Evolutionary conservation across 2,113 vertebrate species (phyloP), one percentile per base, ranked within the genome.

Genomic region (Protomyctophum bolini): DNA sequence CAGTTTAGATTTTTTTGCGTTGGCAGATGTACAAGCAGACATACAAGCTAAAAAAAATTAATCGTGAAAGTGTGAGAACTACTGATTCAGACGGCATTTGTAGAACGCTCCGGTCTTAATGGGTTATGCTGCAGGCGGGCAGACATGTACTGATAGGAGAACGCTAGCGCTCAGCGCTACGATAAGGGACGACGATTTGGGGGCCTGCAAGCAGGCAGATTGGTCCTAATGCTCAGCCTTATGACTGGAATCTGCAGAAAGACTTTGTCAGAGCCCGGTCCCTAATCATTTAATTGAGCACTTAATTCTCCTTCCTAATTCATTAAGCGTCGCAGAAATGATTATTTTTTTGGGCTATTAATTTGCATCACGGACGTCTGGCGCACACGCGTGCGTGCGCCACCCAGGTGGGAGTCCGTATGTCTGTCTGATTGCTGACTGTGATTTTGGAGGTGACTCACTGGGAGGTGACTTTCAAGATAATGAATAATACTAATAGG

Each of bases 261-360:
- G 88, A 85, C 86, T 86, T 85, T 84, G 69, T 83, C 60, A 78
- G 68, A 81, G 88, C 86, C 87, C 82, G 82, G 79, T 78, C 74
- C 72, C 83, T 91, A 91, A 92, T 92, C 89, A 89, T 90, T 91
- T 91, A 89, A 91, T 92, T 91, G 89, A 91, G 88, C 78, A 86
- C 87, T 90, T 87, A 85, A 91, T 90, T 89, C 83, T 79, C 83
- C 76, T 69, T 77, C 76, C 75, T 88, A 87, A 90, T 90, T 91
- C 80, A 89, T 88, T 87, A 89, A 81, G 73, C 79, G 47, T 82
- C 62, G 77, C 79, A 85, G 84, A 83, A 76, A 89, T 84, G 48
- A 88, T 87, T 86, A 11, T 72, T 21, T 21, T 21, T 21, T 21
- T 21, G 21, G 62, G 77, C 87, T 87, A 89, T 88, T 58, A 83